phyloP scores from a whole-genome alignment of 2,113 vertebrate genomes.

The Nanorana parkeri region DNA sequence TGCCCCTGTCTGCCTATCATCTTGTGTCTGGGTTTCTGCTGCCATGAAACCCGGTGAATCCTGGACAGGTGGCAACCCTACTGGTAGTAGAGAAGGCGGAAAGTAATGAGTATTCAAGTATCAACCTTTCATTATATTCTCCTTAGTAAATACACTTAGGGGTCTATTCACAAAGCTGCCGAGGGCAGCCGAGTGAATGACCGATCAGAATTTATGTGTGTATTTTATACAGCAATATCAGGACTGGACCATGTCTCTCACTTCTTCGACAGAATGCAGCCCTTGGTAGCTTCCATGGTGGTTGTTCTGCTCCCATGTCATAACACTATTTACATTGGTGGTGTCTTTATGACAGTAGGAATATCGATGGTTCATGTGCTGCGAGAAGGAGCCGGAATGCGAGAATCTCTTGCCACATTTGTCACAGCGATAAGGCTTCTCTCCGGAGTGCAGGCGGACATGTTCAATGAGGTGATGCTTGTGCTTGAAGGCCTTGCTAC shows the following conservation, averaged over 20 bases:
- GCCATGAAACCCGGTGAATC: too few relatives aligned
- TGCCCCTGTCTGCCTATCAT: too few relatives aligned
- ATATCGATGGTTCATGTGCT: slow-evolving; percentile 87
- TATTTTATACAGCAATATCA: slow-evolving; percentile 61
- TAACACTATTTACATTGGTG: slow-evolving; percentile 68
- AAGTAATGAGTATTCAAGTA: not conserved
- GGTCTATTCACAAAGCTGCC: too few relatives aligned
- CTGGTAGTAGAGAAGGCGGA: too few relatives aligned
- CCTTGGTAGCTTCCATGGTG: slow-evolving; percentile 47
- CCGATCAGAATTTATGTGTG: not conserved
- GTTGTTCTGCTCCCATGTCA: slow-evolving; percentile 54
- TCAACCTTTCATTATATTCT: not conserved
- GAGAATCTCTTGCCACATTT: slow-evolving; percentile 85
- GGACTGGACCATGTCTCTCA: slow-evolving; percentile 64
- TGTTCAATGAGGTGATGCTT: slow-evolving; percentile 85
- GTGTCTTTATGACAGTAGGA: slow-evolving; percentile 80
- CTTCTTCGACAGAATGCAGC: slow-evolving; percentile 47
- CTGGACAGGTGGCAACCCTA: too few relatives aligned
- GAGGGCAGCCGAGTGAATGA: too few relatives aligned
- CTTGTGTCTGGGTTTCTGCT: too few relatives aligned
- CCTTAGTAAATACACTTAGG: not conserved
- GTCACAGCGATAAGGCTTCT: slow-evolving; percentile 84
- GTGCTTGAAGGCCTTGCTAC: slow-evolving; percentile 84
- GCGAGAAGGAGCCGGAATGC: slow-evolving; percentile 84
- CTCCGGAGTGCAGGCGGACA: slow-evolving; percentile 81